Evolutionary conservation across 1,140 invertebrate species (phyloP).

Genomic region (Drosophila navojoa): DNA sequence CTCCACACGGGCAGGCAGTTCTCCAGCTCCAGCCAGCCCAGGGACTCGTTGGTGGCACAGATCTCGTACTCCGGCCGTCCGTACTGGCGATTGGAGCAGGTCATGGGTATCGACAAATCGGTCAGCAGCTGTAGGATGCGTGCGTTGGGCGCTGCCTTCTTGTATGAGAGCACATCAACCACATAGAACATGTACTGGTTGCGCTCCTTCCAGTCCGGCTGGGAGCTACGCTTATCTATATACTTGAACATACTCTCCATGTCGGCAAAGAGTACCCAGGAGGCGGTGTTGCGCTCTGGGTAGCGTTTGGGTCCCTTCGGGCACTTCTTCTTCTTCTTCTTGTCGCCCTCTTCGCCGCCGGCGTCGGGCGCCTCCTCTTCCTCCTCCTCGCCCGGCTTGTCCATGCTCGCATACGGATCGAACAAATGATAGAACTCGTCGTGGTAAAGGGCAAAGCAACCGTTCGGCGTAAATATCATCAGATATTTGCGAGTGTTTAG

Average conservation of each 20-base stretch:
- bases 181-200: conserved; percentile 68
- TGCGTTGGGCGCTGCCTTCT: conserved; percentile 69
- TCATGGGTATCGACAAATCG: conserved; percentile 70
- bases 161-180: conserved; percentile 68
- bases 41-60: conserved; percentile 84
- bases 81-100: conserved; percentile 58
- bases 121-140: conserved; percentile 74
- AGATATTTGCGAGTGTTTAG: conserved; percentile 84
- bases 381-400: conserved; percentile 45
- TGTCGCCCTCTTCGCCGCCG: neutral
- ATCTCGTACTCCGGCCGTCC: conserved; percentile 70
- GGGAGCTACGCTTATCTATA: conserved; percentile 51
- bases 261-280: conserved; percentile 76
- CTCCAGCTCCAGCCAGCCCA: conserved; percentile 85
- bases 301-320: conserved; percentile 59
- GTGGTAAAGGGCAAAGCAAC: conserved; percentile 85
- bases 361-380: conserved; percentile 40
- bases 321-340: conserved; percentile 54
- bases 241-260: conserved; percentile 64
- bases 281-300: conserved; percentile 76
- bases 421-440: conserved; percentile 86
- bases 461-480: conserved; percentile 85
- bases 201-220: conserved; percentile 64
- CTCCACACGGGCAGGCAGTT: conserved; percentile 85
- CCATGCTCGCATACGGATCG: conserved; percentile 85